A percentile compares a stretch with the other conserved stretches of the same genome.
These are phyloP conservation scores for Linepithema humile DNA, from an alignment of 1,140 invertebrate genomes.

Conservation along the genomic window DNA sequence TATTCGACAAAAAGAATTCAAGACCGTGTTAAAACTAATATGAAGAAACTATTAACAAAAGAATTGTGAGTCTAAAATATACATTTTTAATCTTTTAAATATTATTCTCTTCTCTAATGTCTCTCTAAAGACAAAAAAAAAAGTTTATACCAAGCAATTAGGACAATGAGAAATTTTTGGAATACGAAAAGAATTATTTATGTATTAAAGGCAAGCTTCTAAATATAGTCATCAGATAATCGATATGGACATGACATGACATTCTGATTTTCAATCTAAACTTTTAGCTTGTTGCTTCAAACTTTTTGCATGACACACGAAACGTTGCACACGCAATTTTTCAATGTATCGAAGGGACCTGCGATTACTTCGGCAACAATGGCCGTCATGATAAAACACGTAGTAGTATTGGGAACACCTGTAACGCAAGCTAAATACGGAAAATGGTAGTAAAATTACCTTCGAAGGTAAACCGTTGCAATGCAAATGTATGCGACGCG, in stretches of 20 bases:
- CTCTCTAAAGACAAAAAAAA: too few relatives aligned
- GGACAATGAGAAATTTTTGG: too few relatives aligned
- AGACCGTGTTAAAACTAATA: too few relatives aligned
- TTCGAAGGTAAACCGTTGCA: neutral
- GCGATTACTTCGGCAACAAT: conserved; percentile 40
- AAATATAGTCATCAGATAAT: neutral
- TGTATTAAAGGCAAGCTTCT: conserved; percentile 24
- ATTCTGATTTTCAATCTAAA: conserved; percentile 14
- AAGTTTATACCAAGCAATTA: too few relatives aligned
- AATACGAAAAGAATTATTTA: too few relatives aligned
- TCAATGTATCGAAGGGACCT: neutral
- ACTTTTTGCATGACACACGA: neutral
- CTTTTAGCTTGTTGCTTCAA: conserved; percentile 6
- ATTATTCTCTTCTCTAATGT: too few relatives aligned
- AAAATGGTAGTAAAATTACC: conserved; percentile 20
- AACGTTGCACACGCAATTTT: neutral
- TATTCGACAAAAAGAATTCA: too few relatives aligned
- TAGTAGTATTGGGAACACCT: conserved; percentile 27
- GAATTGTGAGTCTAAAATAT: too few relatives aligned
- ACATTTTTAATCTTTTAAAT: too few relatives aligned
- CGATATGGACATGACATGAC: conserved; percentile 2
- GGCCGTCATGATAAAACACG: neutral
- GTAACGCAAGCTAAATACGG: conserved; percentile 1
- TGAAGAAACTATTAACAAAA: too few relatives aligned
- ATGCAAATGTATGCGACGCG: neutral